Conservation (phyloP, 2,113 vertebrate species). For the Misgurnus mizolepis region DNA sequence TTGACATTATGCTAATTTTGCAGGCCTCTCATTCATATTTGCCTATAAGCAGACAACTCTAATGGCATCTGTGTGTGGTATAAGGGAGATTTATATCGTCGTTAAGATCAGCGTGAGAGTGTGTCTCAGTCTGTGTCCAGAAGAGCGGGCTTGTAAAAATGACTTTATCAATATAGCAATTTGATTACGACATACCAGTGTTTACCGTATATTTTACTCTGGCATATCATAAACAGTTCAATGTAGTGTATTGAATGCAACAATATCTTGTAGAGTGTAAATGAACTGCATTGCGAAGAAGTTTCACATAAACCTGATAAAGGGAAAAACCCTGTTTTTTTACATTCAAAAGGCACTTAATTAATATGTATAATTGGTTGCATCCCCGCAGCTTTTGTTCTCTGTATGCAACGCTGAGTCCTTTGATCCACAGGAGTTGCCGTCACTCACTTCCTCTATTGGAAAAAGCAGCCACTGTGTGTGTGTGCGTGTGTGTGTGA, state of each 20-base stretch:
- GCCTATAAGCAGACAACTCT: slow-evolving; percentile 35
- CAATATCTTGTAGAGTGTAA: background rate
- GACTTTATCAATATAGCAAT: background rate
- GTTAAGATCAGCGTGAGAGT: slow-evolving; percentile 15
- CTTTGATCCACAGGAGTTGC: slow-evolving; percentile 28
- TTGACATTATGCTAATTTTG: slow-evolving; percentile 68
- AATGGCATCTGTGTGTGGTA: slow-evolving; percentile 34
- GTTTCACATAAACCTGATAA: background rate
- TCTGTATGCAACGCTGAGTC: slow-evolving; percentile 22
- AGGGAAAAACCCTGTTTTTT: background rate
- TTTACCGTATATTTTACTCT: too few species aligned
- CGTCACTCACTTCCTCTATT: slow-evolving; percentile 26
- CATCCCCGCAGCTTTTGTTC: slow-evolving; percentile 37
- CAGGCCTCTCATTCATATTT: slow-evolving; percentile 57
- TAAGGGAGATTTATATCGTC: slow-evolving; percentile 31
- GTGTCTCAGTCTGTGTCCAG: slow-evolving; percentile 5
- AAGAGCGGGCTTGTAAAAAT: slow-evolving; percentile 10
- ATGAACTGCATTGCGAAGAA: background rate
- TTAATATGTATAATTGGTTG: slow-evolving; percentile 36
- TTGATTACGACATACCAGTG: background rate
- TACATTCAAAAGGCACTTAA: slow-evolving; percentile 22
- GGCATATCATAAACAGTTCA: background rate
- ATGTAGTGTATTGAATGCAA: slow-evolving; percentile 6
- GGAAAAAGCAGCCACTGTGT: slow-evolving; percentile 10
- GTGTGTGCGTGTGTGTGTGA: slow-evolving; percentile 33